phyloP scores from a whole-genome alignment of 2,113 vertebrate species.

The Agelaius phoeniceus region DNA sequence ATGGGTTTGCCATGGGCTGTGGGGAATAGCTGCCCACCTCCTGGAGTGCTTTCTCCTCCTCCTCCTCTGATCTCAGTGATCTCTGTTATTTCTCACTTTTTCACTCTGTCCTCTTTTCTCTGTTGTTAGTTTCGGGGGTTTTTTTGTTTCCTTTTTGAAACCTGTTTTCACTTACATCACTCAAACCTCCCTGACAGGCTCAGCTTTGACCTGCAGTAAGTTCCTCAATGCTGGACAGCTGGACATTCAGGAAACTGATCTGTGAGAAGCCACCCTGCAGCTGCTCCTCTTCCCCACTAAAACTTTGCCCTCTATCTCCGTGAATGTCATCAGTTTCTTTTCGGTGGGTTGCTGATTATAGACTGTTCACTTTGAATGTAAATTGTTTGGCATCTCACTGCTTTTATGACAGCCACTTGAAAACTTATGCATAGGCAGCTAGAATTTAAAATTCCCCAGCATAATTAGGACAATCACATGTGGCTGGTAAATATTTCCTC shows the following conservation, averaged over 20 bases:
- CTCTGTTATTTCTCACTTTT: neutral
- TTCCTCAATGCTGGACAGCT: neutral
- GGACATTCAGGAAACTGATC: neutral
- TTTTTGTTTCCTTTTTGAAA: neutral
- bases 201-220: neutral
- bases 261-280: neutral
- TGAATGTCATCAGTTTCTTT: neutral
- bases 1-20: neutral
- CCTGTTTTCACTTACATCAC: neutral
- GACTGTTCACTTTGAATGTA: neutral
- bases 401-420: neutral
- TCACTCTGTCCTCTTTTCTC: rapidly evolving
- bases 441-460: neutral
- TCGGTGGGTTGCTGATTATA: neutral
- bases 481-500: neutral
- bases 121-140: neutral
- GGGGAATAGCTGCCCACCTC: neutral
- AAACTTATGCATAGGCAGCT: neutral
- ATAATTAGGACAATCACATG: neutral
- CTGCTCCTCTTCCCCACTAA: neutral
- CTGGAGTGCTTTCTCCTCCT: neutral
- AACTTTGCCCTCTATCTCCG: neutral
- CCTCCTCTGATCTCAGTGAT: neutral
- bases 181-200: too few relatives aligned
- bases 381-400: neutral